A percentile compares a stretch with the other conserved stretches of the same genome.
Conservation (phyloP, 2,113 vertebrate genomes). For the Capricornis sumatraensis region DNA sequence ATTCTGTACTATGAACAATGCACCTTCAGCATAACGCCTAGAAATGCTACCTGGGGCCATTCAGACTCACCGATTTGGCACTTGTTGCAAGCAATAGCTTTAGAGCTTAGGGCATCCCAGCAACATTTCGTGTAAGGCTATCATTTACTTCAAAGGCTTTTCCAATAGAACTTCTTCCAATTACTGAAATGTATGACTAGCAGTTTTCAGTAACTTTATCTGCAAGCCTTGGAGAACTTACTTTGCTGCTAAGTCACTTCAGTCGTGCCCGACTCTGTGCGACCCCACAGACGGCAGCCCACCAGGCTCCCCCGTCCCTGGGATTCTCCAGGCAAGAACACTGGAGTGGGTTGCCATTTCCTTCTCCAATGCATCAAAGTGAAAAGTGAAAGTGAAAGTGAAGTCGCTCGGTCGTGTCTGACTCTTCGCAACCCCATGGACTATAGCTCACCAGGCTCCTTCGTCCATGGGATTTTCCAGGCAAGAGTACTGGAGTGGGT, state of each 20-base stretch:
- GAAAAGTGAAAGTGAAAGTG: too few species aligned
- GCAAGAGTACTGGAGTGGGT: too few species aligned
- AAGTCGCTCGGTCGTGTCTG: too few species aligned
- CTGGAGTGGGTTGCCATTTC: too few species aligned
- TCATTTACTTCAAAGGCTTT: conserved; percentile 36
- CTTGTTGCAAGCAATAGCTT: neutral
- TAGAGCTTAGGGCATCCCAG: neutral
- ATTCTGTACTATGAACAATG: neutral
- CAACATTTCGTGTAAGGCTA: neutral
- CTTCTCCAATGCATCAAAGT: too few species aligned
- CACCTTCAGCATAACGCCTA: neutral
- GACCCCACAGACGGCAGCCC: too few species aligned
- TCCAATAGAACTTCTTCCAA: neutral
- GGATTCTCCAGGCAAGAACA: too few species aligned
- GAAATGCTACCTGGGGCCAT: neutral
- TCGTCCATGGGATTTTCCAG: too few species aligned
- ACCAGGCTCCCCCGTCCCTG: too few species aligned
- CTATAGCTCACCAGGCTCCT: too few species aligned
- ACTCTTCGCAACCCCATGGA: too few species aligned
- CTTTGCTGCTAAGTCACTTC: neutral
- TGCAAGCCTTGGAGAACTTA: neutral
- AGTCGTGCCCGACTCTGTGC: too few species aligned
- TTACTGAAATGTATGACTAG: neutral
- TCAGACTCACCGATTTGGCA: neutral
- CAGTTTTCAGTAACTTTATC: neutral